Base-by-base conservation (phyloP, 2,113 vertebrate genomes). In the Epinephelus moara region DNA sequence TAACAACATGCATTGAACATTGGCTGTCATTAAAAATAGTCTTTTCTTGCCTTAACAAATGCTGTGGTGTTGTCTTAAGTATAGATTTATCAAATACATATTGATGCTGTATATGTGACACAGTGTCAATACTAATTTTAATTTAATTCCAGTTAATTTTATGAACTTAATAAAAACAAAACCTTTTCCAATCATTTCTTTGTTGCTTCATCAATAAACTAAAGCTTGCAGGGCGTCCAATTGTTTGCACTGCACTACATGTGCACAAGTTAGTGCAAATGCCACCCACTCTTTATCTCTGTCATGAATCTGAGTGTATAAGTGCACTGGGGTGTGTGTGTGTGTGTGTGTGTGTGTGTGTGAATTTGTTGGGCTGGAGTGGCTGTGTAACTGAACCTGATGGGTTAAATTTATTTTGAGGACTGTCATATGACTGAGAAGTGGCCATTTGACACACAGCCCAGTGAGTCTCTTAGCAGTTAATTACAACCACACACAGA, bases 381-480 rank as follows among this genome's bases (percentile, higher is more conserved):
- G 72, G 55, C 84, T 63, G 40, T 75, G 76, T 80, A 85, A 81
- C 81, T 53, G 78, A 86, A 81, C 78, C 90, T 80, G 90, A 88
- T 75, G 81, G 85, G 89, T 93, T 87, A 88, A 88, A 91, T 90
- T 83, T 93, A 92, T 92, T 94, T 89, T 90, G 82, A 92, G 94
- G 79, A 55, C 85, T 67, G 91, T 93, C 89, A 88, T 92, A 83
- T 95, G 92, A 91, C 92, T 86, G 81, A 88, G 82, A 88, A 81
- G 82, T 81, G 82, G 74, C 73, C 19, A 57, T 92, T 84, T 91
- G 91, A 91, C 85, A 85, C 79, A 67, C 78, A 73, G 77, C 78
- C 85, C 73, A 62, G 53, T 45, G 33, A 83, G 78, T 78, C 81
- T 88, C 25, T 67, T 71, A 74, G 78, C 82, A 75, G 86, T 90